phyloP scores from a whole-genome alignment of 1,140 invertebrate species.

The Teleogryllus occipitalis region DNA sequence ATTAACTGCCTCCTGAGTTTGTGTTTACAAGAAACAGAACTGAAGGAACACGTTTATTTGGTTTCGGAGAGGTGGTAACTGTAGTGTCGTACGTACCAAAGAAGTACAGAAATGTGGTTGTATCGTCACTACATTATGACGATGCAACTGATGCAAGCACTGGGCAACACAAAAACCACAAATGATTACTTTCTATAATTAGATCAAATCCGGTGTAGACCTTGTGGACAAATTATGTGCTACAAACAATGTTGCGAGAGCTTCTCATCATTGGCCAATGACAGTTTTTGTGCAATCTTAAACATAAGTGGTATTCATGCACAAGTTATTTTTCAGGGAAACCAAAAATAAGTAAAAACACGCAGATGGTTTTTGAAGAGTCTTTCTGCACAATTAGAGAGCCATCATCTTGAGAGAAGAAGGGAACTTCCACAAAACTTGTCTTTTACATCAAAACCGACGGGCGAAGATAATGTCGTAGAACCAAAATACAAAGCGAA shows the following conservation, averaged over 20 bases:
- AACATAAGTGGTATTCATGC: neutral
- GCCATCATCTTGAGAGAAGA: no score
- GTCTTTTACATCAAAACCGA: no score
- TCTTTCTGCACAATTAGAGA: no score
- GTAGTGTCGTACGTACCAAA: constrained; percentile 30
- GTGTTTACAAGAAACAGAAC: constrained; percentile 27
- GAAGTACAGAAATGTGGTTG: constrained; percentile 16
- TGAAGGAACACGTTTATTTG: constrained; percentile 22
- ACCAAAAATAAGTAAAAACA: no score
- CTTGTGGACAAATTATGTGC: constrained; percentile 31
- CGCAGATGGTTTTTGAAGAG: no score
- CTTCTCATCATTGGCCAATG: constrained; percentile 30
- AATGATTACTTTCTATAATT: constrained; percentile 34
- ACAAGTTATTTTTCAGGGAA: neutral
- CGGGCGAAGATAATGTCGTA: no score
- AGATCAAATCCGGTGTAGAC: constrained; percentile 37
- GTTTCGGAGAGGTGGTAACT: constrained; percentile 27
- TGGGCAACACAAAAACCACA: constrained; percentile 29
- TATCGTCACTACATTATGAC: no score
- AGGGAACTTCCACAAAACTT: no score
- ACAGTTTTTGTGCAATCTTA: constrained; percentile 17
- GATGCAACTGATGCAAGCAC: neutral
- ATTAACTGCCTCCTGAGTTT: no score
- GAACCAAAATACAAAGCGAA: no score
- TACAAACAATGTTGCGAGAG: constrained; percentile 25